A percentile compares a stretch with the other conserved stretches of the same genome.
Evolutionary conservation across 1,140 invertebrate genomes (phyloP).

Genomic region (Drosophila tristis): DNA sequence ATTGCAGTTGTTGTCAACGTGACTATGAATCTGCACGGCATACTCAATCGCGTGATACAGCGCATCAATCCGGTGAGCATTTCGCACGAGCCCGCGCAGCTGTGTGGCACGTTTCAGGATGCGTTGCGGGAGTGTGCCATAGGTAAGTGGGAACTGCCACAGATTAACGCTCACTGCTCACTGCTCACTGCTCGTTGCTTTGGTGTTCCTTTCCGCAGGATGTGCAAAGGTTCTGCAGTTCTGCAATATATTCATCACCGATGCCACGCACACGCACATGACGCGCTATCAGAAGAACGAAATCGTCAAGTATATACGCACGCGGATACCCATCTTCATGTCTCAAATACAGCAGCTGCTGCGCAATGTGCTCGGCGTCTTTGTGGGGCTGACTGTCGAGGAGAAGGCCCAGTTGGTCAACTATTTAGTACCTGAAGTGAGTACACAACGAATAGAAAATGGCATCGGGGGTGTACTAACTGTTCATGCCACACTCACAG

Average conservation of each 20-base stretch:
- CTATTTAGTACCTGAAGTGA: conserved; percentile 87
- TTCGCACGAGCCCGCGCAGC: conserved; percentile 85
- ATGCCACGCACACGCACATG: conserved; percentile 85
- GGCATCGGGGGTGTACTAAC: too few species aligned
- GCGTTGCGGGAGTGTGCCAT: conserved; percentile 86
- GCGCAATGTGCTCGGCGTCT: conserved; percentile 86
- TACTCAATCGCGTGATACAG: conserved; percentile 86
- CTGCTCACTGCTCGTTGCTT: neutral
- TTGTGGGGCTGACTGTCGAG: conserved; percentile 85
- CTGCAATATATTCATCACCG: conserved; percentile 87
- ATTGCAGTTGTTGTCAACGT: conserved; percentile 87
- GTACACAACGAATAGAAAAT: neutral
- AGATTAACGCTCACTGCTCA: neutral
- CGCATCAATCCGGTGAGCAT: conserved; percentile 84
- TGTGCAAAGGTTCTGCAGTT: conserved; percentile 86
- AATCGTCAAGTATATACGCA: conserved; percentile 88
- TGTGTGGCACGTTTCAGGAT: conserved; percentile 87
- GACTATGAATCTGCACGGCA: conserved; percentile 87
- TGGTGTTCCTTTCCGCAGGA: conserved; percentile 61
- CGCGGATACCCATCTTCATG: conserved; percentile 87
- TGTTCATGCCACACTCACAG: conserved; percentile 18
- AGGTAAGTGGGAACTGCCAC: conserved; percentile 67
- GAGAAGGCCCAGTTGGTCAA: conserved; percentile 87
- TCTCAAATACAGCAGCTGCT: conserved; percentile 87
- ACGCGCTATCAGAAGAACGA: conserved; percentile 87